Conservation (phyloP, 1,140 invertebrate genomes). For the Pseudomyrmex flavicornis region DNA sequence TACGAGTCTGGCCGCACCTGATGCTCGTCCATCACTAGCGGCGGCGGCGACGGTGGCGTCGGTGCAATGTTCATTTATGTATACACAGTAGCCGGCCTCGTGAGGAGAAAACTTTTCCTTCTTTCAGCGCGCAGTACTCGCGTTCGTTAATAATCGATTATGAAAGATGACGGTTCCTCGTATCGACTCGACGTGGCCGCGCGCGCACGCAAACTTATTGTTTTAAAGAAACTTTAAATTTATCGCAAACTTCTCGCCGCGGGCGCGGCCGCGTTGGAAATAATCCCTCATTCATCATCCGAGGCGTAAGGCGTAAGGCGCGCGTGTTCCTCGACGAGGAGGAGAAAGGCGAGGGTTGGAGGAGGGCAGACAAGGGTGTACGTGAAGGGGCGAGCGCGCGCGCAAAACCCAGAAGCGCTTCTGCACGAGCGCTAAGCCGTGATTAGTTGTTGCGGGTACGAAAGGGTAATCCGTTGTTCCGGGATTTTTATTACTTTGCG, state of each 20-base stretch:
- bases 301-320: conserved; percentile 61
- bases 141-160: conserved; percentile 83
- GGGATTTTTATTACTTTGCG: conserved; percentile 70
- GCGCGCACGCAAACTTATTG: conserved; percentile 74
- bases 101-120: conserved; percentile 72
- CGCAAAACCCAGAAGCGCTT: conserved; percentile 4
- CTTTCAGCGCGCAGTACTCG: conserved; percentile 70
- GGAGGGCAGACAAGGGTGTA: conserved; percentile 17
- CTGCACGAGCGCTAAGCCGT: conserved; percentile 69
- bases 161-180: conserved; percentile 77
- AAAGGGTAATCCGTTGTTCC: conserved; percentile 73
- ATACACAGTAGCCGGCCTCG: conserved; percentile 65
- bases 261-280: conserved; percentile 67
- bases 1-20: conserved; percentile 72
- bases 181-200: conserved; percentile 68
- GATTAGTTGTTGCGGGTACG: conserved; percentile 75
- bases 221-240: conserved; percentile 80
- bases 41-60: conserved; percentile 41
- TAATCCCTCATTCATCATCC: conserved; percentile 80
- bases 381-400: conserved; percentile 1
- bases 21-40: conserved; percentile 73
- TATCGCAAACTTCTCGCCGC: conserved; percentile 75
- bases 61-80: conserved; percentile 68
- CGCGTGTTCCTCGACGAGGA: conserved; percentile 12
- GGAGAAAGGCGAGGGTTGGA: background rate